Evolutionary conservation across 1,140 invertebrate genomes (phyloP), one percentile per base, ranked within the genome.

Genomic region (Episyrphus balteatus): DNA sequence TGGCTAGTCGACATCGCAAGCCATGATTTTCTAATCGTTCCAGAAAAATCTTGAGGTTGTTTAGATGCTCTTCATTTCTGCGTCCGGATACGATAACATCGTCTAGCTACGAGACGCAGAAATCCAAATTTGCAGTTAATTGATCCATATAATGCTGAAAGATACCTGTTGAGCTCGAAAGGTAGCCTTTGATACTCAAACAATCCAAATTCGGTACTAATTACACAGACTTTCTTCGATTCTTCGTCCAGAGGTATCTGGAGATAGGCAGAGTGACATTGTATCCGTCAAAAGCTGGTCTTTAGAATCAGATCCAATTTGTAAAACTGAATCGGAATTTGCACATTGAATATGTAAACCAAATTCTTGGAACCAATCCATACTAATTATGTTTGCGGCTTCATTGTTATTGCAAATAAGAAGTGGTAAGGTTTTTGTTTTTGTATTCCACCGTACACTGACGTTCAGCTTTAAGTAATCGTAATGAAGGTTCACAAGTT

Each of bases 1-100:
- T 50, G 14, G 44, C 32, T 37, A 48, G 39, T 48, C 54, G 52
- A 7, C 56, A 49, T 17, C 47, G 45, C n/a, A 57, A 33, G 40
- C 36, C 15, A 17, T 37, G 36, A 14, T 37, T 37, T 37, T 37
- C 36, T n/a, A 37, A 37, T 14, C 36, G 36, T 14, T n/a, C 36
- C 13, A 37, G 15, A 37, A 37, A 37, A 5, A 14, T 5, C 36
- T 26, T 26, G 21, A 26, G 21, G 21, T 11, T 11, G 11, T 3
- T 10, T 11, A 37, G 6, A 17, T 37, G 36, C 15, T 37, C 36
- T 37, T 37, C 36, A 17, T 37, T 17, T n/a, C 3, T 3, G 11
- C 13, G 11, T 8, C 43, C 36, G 11, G 36, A 14, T 11, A 37
- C 15, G 13, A 37, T 37, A n/a, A 37, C 36, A 17, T 14, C 36